phyloP scores from a whole-genome alignment of 2,113 vertebrate genomes.

The Potamarius usumacintae region DNA sequence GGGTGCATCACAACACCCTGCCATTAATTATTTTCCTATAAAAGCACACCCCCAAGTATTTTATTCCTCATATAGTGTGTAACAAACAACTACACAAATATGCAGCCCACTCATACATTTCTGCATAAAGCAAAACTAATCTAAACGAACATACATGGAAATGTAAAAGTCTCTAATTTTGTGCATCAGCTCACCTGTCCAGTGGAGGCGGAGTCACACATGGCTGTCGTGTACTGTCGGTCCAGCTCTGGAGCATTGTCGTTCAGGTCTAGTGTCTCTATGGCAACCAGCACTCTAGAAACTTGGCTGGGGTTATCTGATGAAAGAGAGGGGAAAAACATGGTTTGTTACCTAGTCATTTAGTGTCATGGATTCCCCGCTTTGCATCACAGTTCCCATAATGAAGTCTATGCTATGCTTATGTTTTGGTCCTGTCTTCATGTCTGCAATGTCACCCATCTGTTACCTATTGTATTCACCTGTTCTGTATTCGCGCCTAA shows the following conservation, averaged over 20 bases:
- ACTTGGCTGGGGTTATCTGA: slow-evolving; percentile 86
- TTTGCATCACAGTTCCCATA: neutral
- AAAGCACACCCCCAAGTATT: neutral
- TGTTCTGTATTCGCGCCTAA: neutral
- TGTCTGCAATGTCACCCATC: too few species aligned
- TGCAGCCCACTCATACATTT: neutral
- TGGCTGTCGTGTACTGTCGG: slow-evolving; percentile 79
- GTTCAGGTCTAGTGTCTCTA: slow-evolving; percentile 86
- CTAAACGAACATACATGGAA: neutral
- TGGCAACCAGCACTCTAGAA: slow-evolving; percentile 78
- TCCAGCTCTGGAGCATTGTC: slow-evolving; percentile 88
- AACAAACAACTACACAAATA: neutral
- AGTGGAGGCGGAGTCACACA: slow-evolving; percentile 80
- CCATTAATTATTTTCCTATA: neutral
- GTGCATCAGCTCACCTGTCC: slow-evolving; percentile 76
- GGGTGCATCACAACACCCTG: neutral
- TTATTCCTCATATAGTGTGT: neutral
- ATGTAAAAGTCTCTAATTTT: neutral
- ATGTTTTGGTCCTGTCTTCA: neutral
- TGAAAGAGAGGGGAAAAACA: slow-evolving; percentile 20
- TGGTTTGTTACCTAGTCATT: neutral
- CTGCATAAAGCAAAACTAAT: neutral
- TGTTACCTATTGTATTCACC: neutral
- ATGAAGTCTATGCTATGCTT: neutral
- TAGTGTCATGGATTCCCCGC: neutral